These are phyloP conservation scores for Thomomys bottae DNA, from an alignment of 2,113 vertebrate species.

Conservation along the genomic window DNA sequence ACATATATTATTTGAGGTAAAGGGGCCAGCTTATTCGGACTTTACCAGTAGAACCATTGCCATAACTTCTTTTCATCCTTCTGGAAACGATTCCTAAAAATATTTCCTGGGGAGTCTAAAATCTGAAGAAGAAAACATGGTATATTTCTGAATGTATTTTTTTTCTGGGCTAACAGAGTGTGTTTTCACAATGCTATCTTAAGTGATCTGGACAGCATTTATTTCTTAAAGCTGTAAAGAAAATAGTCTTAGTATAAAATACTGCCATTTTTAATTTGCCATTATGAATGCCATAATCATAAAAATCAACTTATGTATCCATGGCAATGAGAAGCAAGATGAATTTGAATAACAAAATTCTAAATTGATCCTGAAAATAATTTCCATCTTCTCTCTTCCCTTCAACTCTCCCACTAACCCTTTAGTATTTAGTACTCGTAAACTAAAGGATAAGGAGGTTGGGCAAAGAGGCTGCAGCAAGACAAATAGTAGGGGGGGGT, in stretches of 20 bases:
- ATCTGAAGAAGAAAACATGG: not conserved
- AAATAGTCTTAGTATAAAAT: slow-evolving; percentile 57
- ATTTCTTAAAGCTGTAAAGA: slow-evolving; percentile 60
- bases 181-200: slow-evolving; percentile 36
- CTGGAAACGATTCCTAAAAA: not conserved
- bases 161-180: not conserved
- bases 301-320: slow-evolving; percentile 65
- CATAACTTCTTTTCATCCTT: not conserved
- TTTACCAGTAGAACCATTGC: not conserved
- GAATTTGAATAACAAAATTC: slow-evolving; percentile 59
- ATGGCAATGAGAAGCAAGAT: slow-evolving; percentile 57
- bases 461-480: too few relatives aligned
- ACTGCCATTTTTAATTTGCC: slow-evolving; percentile 64
- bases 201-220: slow-evolving; percentile 57
- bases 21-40: not conserved
- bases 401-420: not conserved
- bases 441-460: not conserved
- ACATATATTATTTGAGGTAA: not conserved
- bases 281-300: slow-evolving; percentile 58
- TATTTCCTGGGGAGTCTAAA: slow-evolving; percentile 22
- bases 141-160: not conserved
- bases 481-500: too few relatives aligned
- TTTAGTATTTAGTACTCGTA: slow-evolving; percentile 27
- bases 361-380: slow-evolving; percentile 51
- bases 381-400: not conserved